Conservation (phyloP, 2,888 invertebrate species). For the Apamea epomidion region DNA sequence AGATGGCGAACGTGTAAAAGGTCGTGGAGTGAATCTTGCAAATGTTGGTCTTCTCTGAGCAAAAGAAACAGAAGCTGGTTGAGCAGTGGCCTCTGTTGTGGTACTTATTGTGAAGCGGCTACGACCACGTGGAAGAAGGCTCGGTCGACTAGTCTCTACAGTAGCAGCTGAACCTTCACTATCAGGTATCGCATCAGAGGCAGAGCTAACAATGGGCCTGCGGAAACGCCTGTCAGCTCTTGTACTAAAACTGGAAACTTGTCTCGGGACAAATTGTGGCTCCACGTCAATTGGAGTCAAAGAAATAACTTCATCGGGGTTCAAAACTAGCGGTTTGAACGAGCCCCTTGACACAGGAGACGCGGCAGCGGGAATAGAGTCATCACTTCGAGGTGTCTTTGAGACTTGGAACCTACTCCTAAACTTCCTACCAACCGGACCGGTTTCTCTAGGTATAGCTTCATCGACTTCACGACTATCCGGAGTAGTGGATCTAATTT, state of each 20-base stretch:
- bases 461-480: constrained; percentile 84
- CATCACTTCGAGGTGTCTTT: constrained; percentile 71
- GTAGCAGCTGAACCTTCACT: constrained; percentile 86
- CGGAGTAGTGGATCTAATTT: constrained; percentile 88
- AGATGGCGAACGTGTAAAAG: constrained; percentile 78
- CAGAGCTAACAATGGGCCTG: constrained; percentile 72
- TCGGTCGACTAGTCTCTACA: constrained; percentile 80
- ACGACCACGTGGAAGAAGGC: constrained; percentile 81
- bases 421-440: constrained; percentile 69
- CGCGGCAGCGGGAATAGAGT: constrained; percentile 84
- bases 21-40: constrained; percentile 85
- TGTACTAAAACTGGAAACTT: constrained; percentile 66
- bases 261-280: constrained; percentile 76
- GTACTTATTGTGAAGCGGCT: constrained; percentile 78
- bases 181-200: constrained; percentile 77
- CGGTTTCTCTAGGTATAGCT: constrained; percentile 56
- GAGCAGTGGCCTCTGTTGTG: constrained; percentile 74
- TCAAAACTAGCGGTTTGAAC: constrained; percentile 77
- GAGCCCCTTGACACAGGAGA: constrained; percentile 81
- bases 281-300: constrained; percentile 88
- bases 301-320: constrained; percentile 88
- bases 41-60: constrained; percentile 80
- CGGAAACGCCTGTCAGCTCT: constrained; percentile 74
- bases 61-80: constrained; percentile 68
- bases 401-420: constrained; percentile 76